These are phyloP conservation scores for Megaceryle maxima DNA, from an alignment of 2,113 vertebrate species.

Conservation along the genomic window DNA sequence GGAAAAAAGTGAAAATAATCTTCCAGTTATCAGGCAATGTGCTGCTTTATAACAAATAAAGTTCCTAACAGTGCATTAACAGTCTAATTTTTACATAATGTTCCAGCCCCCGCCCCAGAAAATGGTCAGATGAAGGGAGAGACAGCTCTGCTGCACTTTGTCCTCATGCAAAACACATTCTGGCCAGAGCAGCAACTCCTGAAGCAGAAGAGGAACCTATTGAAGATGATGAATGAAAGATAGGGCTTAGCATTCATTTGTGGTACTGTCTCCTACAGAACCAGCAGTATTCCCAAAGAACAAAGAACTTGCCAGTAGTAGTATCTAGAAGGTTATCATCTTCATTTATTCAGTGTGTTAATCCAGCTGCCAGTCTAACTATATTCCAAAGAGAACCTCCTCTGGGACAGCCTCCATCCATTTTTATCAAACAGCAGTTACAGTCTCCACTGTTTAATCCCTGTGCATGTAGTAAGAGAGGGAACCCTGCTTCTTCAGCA, in stretches of 20 bases:
- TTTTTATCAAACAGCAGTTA: not conserved
- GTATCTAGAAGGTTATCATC: not conserved
- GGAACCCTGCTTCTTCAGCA: not conserved
- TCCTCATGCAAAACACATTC: not conserved
- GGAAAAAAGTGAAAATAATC: not conserved
- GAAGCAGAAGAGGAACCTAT: not conserved
- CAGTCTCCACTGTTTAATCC: not conserved
- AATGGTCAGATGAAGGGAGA: not conserved
- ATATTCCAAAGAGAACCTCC: not conserved
- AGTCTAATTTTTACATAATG: not conserved
- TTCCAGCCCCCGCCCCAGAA: not conserved
- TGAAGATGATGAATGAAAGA: not conserved
- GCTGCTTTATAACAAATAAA: not conserved
- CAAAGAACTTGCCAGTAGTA: not conserved
- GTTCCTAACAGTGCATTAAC: not conserved
- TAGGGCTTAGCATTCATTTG: not conserved
- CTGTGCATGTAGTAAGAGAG: not conserved
- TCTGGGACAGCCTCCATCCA: not conserved
- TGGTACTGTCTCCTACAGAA: not conserved
- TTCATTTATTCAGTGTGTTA: conserved; percentile 9
- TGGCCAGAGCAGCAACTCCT: not conserved
- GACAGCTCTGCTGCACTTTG: not conserved
- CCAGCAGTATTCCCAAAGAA: not conserved
- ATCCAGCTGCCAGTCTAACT: not conserved
- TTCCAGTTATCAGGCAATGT: not conserved